Evolutionary conservation across 2,113 vertebrate genomes (phyloP).

Genomic region (Myanophis thanlyinensis): DNA sequence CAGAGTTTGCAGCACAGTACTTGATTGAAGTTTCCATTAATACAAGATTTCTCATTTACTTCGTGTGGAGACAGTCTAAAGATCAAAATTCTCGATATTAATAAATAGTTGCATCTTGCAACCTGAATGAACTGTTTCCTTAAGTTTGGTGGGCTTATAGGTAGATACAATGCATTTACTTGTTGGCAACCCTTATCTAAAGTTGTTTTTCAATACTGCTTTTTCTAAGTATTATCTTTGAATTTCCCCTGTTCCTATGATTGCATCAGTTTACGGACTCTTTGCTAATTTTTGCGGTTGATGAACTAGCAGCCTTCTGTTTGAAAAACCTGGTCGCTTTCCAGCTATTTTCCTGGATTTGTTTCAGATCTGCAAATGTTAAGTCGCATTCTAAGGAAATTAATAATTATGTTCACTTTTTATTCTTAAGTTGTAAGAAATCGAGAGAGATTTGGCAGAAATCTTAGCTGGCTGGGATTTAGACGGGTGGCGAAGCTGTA

Average conservation of each 20-base stretch:
- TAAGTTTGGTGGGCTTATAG: too few relatives aligned
- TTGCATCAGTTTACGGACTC: too few relatives aligned
- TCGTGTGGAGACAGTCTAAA: background rate
- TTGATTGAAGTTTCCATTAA: background rate
- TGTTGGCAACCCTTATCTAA: too few relatives aligned
- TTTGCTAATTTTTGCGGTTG: too few relatives aligned
- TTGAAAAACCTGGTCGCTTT: background rate
- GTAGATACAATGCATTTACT: too few relatives aligned
- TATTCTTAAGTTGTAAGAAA: background rate
- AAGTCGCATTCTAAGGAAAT: background rate
- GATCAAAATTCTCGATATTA: background rate
- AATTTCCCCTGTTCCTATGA: too few relatives aligned
- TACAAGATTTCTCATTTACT: background rate
- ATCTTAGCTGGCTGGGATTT: constrained; percentile 29
- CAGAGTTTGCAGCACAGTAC: background rate
- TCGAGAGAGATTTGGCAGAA: constrained; percentile 26
- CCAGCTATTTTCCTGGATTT: background rate
- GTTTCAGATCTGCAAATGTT: constrained; percentile 7
- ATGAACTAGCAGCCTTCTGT: too few relatives aligned
- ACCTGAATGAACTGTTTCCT: too few relatives aligned
- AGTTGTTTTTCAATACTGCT: too few relatives aligned
- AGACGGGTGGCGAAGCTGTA: constrained; percentile 18
- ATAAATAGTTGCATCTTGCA: background rate
- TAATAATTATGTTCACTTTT: background rate
- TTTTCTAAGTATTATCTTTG: too few relatives aligned